Evolutionary conservation across 2,888 invertebrate species (phyloP).

Genomic region (Volucella zonaria): DNA sequence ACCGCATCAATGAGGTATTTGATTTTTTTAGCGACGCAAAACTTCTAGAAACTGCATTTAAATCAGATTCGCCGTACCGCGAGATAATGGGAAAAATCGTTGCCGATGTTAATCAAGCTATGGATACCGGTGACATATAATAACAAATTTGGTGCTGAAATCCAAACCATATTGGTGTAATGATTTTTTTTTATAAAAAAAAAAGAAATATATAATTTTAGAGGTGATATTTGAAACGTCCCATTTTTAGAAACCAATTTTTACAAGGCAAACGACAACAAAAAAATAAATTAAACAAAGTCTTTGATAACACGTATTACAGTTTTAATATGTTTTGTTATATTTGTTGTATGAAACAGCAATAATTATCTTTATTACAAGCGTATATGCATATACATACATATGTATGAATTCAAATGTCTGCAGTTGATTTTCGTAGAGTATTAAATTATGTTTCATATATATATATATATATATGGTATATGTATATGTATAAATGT

Average conservation of each 20-base stretch:
- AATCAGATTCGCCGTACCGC: constrained; percentile 85
- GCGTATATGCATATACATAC: constrained; percentile 15
- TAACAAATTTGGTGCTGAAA: constrained; percentile 60
- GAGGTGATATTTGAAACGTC: constrained; percentile 69
- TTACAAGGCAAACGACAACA: constrained; percentile 47
- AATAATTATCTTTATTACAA: constrained; percentile 9
- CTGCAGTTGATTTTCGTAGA: constrained; percentile 41
- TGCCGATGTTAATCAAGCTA: constrained; percentile 86
- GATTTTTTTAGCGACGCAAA: constrained; percentile 86
- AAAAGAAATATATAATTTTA: constrained; percentile 55
- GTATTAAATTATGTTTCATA: constrained; percentile 35
- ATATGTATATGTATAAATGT: constrained; percentile 13
- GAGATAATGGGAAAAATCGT: constrained; percentile 86
- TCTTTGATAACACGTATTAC: constrained; percentile 56
- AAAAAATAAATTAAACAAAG: constrained; percentile 10
- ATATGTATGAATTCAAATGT: constrained; percentile 32
- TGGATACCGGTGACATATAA: constrained; percentile 86
- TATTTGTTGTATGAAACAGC: constrained; percentile 44
- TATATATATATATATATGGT: constrained; percentile 20
- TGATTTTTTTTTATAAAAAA: constrained; percentile 28
- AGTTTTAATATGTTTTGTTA: constrained; percentile 48
- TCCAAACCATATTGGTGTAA: constrained; percentile 8
- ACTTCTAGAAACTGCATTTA: constrained; percentile 86
- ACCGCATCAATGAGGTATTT: constrained; percentile 90
- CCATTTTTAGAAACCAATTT: constrained; percentile 63